Conservation (phyloP, 2,113 vertebrate species). For the Collichthys lucidus region DNA sequence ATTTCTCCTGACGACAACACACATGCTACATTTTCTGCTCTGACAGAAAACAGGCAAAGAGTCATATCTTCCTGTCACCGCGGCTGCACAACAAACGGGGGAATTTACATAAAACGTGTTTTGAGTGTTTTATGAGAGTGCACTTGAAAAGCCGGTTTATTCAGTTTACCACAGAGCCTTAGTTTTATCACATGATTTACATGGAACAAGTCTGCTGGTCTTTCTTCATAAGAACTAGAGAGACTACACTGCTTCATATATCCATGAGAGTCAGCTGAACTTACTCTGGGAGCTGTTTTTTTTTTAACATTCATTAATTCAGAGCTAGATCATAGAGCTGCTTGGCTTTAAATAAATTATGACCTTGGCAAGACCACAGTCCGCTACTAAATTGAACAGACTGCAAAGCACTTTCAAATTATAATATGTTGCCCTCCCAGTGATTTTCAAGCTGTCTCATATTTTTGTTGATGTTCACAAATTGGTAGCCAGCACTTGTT, state of each 20-base stretch:
- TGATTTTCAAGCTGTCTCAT: slow-evolving; percentile 16
- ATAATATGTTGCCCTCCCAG: slow-evolving; percentile 36
- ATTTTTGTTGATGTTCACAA: slow-evolving; percentile 27
- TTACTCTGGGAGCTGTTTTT: slow-evolving; percentile 5
- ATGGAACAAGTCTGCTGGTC: slow-evolving; percentile 19
- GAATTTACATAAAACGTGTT: slow-evolving; percentile 12
- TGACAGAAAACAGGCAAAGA: slow-evolving; percentile 1
- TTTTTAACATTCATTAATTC: slow-evolving; percentile 50
- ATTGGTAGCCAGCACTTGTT: neutral
- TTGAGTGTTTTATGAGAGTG: slow-evolving; percentile 9
- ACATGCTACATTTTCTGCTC: neutral
- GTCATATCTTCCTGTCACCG: neutral
- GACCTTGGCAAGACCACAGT: slow-evolving; percentile 38
- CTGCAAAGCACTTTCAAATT: slow-evolving; percentile 46
- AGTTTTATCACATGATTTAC: slow-evolving; percentile 27
- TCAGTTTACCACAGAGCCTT: slow-evolving; percentile 6
- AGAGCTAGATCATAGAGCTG: slow-evolving; percentile 42
- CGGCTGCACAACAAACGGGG: neutral
- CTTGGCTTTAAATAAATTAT: slow-evolving; percentile 60
- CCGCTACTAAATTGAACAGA: slow-evolving; percentile 32
- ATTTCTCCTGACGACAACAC: neutral
- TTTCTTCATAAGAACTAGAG: slow-evolving; percentile 10
- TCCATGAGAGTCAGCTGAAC: slow-evolving; percentile 6
- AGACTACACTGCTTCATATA: slow-evolving; percentile 24
- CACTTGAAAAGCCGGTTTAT: slow-evolving; percentile 18